Base-by-base conservation (phyloP, 2,113 vertebrate genomes). In the Rana temporaria region DNA sequence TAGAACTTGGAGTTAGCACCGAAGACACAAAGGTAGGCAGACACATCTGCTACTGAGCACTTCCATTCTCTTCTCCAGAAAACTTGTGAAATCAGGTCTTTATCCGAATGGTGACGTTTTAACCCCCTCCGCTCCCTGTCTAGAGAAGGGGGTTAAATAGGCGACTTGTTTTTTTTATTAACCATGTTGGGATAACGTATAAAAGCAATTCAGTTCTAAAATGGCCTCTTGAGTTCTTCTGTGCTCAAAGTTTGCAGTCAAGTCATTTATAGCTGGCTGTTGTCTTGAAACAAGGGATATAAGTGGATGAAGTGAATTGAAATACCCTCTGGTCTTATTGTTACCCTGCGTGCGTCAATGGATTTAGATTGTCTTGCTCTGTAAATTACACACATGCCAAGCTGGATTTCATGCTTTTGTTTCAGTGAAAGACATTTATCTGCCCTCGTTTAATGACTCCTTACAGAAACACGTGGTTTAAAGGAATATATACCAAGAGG, bases 1-100 rank as follows among this genome's bases (percentile, higher is more conserved):
- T 99, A 62, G 96, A 98, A 78, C 91, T 99, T 30, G 96, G 96
- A 42, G 89, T 99, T 77, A 90, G 80, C 86, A 89, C 85, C 63
- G 96, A 99, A 87, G 95, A 96, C 75, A 92, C 93, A 19, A 94
- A 97, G 97, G 98, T 98, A 94, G 86, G 90, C 85, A 67, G 20
- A 17, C 72, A 76, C 81, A 83, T 83, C 20, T 0, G 2, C n/a
- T 59, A 15, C 48, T 6, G 65, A 59, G 0, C 34, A 63, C 62
- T 56, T 82, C 71, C n/a, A 30, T 38, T 66, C 72, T 83, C 55
- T 68, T 63, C 30, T 68, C 22, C 5, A 72, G 56, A 30, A 55
- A 42, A 73, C 57, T 52, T n/a, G 52, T 66, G 48, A 73, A 38
- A 81, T 59, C n/a, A 59, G 53, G 52, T 68, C 64, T 68, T 83